Conservation (phyloP, 30 jellyfish, hydroid and myxozoan genomes). For the Aurelia aurita region DNA sequence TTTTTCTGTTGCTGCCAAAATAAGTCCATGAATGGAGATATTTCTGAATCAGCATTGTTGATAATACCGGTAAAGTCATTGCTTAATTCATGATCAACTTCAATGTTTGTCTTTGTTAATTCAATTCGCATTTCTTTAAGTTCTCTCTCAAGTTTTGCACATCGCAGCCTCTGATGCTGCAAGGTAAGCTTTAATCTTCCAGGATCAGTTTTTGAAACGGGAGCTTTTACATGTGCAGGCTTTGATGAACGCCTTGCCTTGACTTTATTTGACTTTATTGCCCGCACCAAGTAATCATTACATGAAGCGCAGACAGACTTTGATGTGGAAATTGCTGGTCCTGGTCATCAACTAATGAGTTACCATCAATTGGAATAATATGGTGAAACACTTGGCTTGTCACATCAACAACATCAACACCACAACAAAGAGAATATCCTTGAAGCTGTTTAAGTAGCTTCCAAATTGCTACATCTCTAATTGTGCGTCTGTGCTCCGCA, state of each 20-base stretch:
- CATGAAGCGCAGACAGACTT: not conserved
- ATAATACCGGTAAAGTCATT: conserved; percentile 34
- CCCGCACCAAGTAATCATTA: not conserved
- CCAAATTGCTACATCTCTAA: not conserved
- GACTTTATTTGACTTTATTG: not conserved
- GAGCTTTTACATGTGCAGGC: conserved; percentile 59
- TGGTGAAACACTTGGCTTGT: conserved; percentile 2
- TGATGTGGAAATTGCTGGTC: not conserved
- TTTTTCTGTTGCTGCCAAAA: conserved; percentile 57
- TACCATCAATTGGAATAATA: conserved; percentile 8
- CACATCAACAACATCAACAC: not conserved
- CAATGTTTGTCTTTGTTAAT: conserved; percentile 3
- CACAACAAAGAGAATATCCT: not conserved
- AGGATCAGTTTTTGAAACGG: conserved; percentile 41
- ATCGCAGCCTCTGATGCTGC: conserved; percentile 42
- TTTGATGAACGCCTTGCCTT: not conserved
- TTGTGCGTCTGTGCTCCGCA: not conserved
- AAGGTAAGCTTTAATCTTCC: conserved; percentile 33
- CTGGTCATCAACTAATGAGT: conserved; percentile 6
- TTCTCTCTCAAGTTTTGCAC: conserved; percentile 40
- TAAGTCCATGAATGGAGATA: conserved; percentile 44
- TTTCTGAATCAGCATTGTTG: conserved; percentile 18
- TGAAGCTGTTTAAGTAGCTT: conserved; percentile 2
- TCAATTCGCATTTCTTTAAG: conserved; percentile 42
- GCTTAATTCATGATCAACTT: conserved; percentile 30